A percentile compares a stretch with the other conserved stretches of the same genome.
Conservation (phyloP, 2,113 vertebrate species). For the Coptodon rendalli region DNA sequence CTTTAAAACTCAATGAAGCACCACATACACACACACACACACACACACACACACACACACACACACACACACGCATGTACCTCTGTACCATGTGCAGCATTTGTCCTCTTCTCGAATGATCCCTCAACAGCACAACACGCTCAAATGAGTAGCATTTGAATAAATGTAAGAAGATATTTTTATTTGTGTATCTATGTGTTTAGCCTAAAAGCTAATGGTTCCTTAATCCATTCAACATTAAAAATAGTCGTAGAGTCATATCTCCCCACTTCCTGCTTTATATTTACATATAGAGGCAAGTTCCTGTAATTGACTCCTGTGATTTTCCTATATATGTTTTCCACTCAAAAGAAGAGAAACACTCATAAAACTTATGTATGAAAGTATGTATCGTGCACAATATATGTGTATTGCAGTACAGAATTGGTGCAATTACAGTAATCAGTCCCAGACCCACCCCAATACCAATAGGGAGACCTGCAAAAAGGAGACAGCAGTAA, state of each 20-base stretch:
- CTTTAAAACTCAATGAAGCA: too few species aligned
- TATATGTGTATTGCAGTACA: neutral
- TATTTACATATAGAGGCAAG: too few species aligned
- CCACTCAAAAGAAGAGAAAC: too few species aligned
- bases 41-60: too few species aligned
- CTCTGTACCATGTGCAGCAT: neutral
- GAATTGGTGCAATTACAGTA: neutral
- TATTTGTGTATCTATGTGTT: too few species aligned
- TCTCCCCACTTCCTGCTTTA: too few species aligned
- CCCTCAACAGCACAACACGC: neutral
- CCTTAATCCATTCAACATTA: too few species aligned
- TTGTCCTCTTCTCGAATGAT: neutral
- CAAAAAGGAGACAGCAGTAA: neutral
- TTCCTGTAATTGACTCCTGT: too few species aligned
- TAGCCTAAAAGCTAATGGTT: too few species aligned
- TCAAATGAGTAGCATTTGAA: neutral
- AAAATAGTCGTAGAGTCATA: too few species aligned
- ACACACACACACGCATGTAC: neutral
- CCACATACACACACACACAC: fast-evolving
- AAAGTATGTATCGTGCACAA: neutral
- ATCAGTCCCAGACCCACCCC: fast-evolving
- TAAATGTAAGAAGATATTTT: neutral
- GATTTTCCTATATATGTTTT: too few species aligned
- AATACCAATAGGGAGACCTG: neutral
- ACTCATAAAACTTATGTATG: neutral